Base-by-base conservation (phyloP, 2,113 vertebrate species). In the Accipiter virgatus region DNA sequence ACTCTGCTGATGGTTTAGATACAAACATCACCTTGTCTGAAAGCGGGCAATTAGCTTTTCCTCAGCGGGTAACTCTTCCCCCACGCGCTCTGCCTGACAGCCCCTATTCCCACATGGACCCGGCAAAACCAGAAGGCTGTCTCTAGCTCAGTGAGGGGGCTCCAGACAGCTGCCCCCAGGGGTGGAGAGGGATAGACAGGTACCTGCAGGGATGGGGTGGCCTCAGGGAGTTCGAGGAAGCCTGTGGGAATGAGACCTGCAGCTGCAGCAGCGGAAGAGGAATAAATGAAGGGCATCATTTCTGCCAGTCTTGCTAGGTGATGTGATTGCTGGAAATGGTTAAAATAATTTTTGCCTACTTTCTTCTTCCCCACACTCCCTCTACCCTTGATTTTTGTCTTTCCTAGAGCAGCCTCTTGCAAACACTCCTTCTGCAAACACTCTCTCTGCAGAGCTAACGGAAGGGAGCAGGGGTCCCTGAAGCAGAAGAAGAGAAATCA, bases 401-500 rank as follows among this genome's bases (percentile, higher is more conserved):
- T 80, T 96, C 80, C 63, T 38, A 47, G 68, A 80, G 68, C 81
- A 90, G 59, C 36, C 36, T 72, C 65, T 66, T 12, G 6, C 90
- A 91, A 83, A 66, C 2, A 3, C 21, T 78, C 22, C 36, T 56
- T 84, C 56, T 84, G 61, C 80, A 91, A 85, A 77, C 43, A 13
- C 55, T 81, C 16, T 52, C 45, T 68, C 38, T n/a, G 36, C 67
- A 90, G 80, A 92, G 79, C 75, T 95, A 74, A 78, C 2, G 5
- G 81, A 83, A 75, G 36, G 75, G 68, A 97, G 80, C 63, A 65
- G 62, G 43, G 47, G 25, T 82, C 74, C 93, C 93, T 93, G 87
- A 93, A 97, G 96, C 93, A 94, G 94, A 38, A 74, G 79, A 93
- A 66, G 56, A 81, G 67, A 96, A 96, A 95, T 94, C 96, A 96